Evolutionary conservation across 53 echinoderm and acorn worm species (phyloP).

Genomic region (Echinometra lucunter): DNA sequence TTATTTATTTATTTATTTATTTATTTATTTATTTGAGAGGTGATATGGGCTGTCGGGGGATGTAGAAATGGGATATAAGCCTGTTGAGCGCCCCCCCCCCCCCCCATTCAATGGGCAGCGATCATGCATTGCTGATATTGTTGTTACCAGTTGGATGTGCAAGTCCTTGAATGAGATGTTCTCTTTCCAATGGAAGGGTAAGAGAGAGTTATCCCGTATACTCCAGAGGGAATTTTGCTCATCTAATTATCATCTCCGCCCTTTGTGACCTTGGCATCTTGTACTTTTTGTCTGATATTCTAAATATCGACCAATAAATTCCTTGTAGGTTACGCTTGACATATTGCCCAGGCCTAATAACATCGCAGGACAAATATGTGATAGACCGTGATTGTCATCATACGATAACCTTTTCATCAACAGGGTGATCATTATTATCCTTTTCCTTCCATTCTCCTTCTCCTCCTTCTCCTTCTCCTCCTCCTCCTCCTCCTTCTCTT

Average conservation of each 20-base stretch:
- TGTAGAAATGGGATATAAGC: no score
- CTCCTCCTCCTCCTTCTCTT: no score
- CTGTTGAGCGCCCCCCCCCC: no score
- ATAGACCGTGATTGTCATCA: not conserved
- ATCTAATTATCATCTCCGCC: not conserved
- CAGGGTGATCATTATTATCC: not conserved
- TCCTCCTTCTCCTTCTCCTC: no score
- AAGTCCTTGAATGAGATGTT: not conserved
- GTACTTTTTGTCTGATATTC: not conserved
- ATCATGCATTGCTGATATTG: not conserved
- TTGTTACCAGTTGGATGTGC: not conserved
- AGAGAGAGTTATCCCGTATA: not conserved
- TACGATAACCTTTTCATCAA: not conserved
- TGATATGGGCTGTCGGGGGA: no score
- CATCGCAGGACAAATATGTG: not conserved
- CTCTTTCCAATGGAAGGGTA: not conserved
- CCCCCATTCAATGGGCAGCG: not conserved
- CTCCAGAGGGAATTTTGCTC: not conserved
- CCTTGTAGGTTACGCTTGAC: not conserved
- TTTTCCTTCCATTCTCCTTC: no score
- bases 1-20: no score
- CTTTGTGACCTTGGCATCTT: not conserved
- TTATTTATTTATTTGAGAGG: no score
- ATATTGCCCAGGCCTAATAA: not conserved
- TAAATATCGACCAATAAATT: conserved; percentile 14